Evolutionary conservation across 2,888 invertebrate genomes (phyloP), one percentile per base, ranked within the genome.

Genomic region (Timema podura): DNA sequence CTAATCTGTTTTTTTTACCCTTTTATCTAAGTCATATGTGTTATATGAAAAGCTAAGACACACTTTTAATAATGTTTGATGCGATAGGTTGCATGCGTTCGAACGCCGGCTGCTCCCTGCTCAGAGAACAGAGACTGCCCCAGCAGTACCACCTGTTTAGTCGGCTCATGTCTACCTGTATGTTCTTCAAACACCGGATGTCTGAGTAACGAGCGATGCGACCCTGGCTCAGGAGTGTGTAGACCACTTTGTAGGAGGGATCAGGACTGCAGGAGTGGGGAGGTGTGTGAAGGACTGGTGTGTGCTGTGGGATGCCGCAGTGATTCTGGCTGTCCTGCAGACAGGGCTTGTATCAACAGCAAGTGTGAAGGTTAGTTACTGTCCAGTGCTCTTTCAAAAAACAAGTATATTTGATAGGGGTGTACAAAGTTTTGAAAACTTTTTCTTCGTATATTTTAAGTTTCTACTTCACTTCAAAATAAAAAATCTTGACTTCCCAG

Each of bases 251-350:
- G 95, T 77, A 87, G 92, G 67, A 87, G 89, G 68, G 94, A 95
- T 78, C 90, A 91, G 74, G 95, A 95, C 78, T 96, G 96, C 76
- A 87, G 91, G 67, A 91, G 89, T 75, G 93, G 92, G 51, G 95
- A 95, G 82, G 89, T 95, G 68, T 96, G 95, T 77, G 89, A 93
- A 78, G 90, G 91, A 46, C 83, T 93, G 47, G 86, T 90, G 70
- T 96, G 96, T 78, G 82, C 87, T 10, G 84, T 87, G 57, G 96
- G 96, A 64, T 96, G 96, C 79, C 87, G 94, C 77, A 88, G 91
- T 9, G 88, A 94, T 79, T 85, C 87, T 5, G 91, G 92, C 66
- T 96, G 96, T 78, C 86, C 90, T 1, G 82, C 84, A 68, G 85
- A 88, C 75, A 85, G 88, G 73, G 85, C 89, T n/a, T 96, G 96